A percentile compares a stretch with the other conserved stretches of the same genome.
phyloP scores from a whole-genome alignment of 1,140 invertebrate species.

The Aculops lycopersici region DNA sequence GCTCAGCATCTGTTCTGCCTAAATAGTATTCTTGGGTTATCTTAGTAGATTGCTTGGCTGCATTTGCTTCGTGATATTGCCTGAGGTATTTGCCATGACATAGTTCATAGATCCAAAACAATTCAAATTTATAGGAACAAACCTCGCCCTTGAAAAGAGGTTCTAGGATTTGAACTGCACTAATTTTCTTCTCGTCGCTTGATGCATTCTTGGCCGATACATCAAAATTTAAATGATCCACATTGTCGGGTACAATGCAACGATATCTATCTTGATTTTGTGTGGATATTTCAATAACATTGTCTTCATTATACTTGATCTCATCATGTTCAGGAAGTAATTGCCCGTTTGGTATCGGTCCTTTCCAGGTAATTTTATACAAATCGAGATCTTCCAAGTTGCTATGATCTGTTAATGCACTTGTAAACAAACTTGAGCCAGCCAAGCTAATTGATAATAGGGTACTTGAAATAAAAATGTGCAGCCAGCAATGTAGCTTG shows the following conservation, averaged over 20 bases:
- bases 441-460: too few species aligned
- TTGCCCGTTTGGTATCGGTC: not conserved
- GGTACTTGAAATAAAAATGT: too few species aligned
- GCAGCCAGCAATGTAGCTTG: too few species aligned
- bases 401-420: too few species aligned
- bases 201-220: conserved; percentile 11
- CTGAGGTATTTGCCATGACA: conserved; percentile 62
- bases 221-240: conserved; percentile 20
- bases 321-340: not conserved
- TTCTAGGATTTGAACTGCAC: conserved; percentile 36
- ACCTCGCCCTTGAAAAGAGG: conserved; percentile 32
- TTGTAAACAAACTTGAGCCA: too few species aligned
- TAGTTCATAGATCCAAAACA: conserved; percentile 87
- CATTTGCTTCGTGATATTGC: conserved; percentile 71
- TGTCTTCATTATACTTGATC: conserved; percentile 8
- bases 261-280: conserved; percentile 20
- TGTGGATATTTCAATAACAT: conserved; percentile 18
- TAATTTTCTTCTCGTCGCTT: conserved; percentile 21
- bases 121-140: conserved; percentile 60
- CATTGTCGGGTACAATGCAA: conserved; percentile 35
- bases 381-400: too few species aligned
- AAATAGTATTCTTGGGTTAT: conserved; percentile 37
- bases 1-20: conserved; percentile 24
- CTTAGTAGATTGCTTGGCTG: conserved; percentile 24
- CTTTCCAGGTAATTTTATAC: not conserved